Evolutionary conservation across 2,113 vertebrate genomes (phyloP).

Genomic region (Calypte anna): DNA sequence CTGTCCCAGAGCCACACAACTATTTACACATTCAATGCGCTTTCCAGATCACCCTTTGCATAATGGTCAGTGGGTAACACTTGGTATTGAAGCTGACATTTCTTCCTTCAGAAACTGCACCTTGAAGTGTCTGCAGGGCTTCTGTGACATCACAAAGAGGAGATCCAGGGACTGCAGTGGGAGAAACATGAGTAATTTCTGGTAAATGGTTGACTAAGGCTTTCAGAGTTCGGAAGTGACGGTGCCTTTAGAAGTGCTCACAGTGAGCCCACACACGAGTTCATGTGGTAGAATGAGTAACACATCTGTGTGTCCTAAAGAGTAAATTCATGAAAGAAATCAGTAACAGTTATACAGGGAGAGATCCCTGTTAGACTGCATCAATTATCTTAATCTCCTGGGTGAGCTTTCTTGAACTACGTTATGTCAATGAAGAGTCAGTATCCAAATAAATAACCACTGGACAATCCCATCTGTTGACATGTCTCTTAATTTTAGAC

Average conservation of each 20-base stretch:
- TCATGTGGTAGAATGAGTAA: neutral
- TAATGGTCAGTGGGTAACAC: neutral
- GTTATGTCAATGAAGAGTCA: neutral
- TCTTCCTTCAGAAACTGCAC: neutral
- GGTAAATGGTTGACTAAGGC: neutral
- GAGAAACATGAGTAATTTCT: neutral
- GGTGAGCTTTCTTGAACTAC: neutral
- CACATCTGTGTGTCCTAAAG: rapidly evolving
- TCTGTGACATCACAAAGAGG: neutral
- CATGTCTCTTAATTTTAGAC: neutral
- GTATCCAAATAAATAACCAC: neutral
- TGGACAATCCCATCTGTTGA: neutral
- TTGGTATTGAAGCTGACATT: neutral
- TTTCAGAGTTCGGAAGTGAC: neutral
- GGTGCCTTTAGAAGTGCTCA: neutral
- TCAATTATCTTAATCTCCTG: neutral
- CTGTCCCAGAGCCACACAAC: neutral
- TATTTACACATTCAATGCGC: rapidly evolving
- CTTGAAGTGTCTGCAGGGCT: neutral
- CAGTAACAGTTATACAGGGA: neutral
- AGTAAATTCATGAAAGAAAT: neutral
- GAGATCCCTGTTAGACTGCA: neutral
- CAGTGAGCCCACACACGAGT: neutral
- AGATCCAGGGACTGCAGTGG: neutral
- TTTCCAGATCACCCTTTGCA: neutral